A percentile compares a stretch with the other conserved stretches of the same genome.
Evolutionary conservation across 2,113 vertebrate genomes (phyloP).

Genomic region (Pampusana beccarii): DNA sequence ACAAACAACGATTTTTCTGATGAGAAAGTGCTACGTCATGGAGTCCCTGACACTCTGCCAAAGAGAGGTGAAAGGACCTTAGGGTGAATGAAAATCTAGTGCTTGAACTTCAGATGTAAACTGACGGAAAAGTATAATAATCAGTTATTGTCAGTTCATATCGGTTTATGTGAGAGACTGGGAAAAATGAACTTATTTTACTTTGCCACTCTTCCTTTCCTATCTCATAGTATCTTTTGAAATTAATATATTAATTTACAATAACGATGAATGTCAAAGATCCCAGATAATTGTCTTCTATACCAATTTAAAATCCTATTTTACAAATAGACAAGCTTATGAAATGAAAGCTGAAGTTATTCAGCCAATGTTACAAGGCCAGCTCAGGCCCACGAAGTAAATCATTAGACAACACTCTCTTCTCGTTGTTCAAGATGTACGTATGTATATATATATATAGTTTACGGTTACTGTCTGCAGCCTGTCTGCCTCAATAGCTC

Average conservation of each 20-base stretch:
- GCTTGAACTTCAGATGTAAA: background rate
- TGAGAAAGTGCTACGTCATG: slow-evolving; percentile 12
- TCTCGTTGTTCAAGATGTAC: background rate
- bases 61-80: background rate
- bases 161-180: background rate
- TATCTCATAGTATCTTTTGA: background rate
- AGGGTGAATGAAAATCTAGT: background rate
- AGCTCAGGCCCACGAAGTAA: background rate
- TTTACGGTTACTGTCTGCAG: background rate
- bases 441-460: no score
- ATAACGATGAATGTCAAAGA: background rate
- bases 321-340: background rate
- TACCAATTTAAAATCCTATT: background rate
- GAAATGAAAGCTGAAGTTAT: background rate
- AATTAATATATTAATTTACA: background rate
- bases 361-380: background rate
- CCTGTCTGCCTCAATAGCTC: background rate
- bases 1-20: slow-evolving; percentile 29
- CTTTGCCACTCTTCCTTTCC: background rate
- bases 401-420: background rate
- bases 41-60: slow-evolving; percentile 27
- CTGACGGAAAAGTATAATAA: background rate
- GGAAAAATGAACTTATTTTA: background rate
- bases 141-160: background rate
- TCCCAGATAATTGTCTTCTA: background rate